Evolutionary conservation across 2,113 vertebrate genomes (phyloP), one percentile per base, ranked within the genome.

Genomic region (Phyllostomus discolor): DNA sequence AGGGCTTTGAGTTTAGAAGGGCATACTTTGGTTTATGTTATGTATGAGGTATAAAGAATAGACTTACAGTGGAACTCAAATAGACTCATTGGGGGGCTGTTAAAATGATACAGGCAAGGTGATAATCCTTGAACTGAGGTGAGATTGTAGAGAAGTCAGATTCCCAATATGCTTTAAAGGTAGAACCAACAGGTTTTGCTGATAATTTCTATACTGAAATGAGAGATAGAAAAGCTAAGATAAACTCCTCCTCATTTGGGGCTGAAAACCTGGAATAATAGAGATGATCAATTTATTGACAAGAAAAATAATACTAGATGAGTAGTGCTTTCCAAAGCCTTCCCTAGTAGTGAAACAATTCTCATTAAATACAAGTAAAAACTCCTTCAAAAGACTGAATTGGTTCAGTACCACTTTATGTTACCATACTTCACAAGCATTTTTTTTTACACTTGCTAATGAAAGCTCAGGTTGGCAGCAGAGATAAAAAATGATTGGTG

Each of bases 401-500:
- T 86, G 66, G 26, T 94, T 84, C 86, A 86, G 64, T 59, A 48
- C 28, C 14, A 81, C 22, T 78, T 96, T 66, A 78, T 85, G 78
- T 46, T 95, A 17, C 50, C 50, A 2, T 52, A 72, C 31, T 90
- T 94, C 84, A 26, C 31, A 84, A 59, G 64, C 59, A 95, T 91
- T 96, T 96, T 86, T 43, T 95, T 91, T 94, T 73, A 94, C 15
- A 80, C 22, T 88, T 87, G 82, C 88, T 96, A 97, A 94, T 96
- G 92, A 97, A 97, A 94, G 57, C 64, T 80, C 54, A 84, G 67
- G 72, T 91, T 97, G 95, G 89, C 86, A 94, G 86, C 75, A 87
- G 87, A 96, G 93, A 91, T 95, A 93, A 90, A 62, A 96, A 97
- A 96, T 94, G 95, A 97, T 93, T 94, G 93, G 89, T 95, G 69